phyloP scores from a whole-genome alignment of 2,113 vertebrate species.

The Antennarius striatus region DNA sequence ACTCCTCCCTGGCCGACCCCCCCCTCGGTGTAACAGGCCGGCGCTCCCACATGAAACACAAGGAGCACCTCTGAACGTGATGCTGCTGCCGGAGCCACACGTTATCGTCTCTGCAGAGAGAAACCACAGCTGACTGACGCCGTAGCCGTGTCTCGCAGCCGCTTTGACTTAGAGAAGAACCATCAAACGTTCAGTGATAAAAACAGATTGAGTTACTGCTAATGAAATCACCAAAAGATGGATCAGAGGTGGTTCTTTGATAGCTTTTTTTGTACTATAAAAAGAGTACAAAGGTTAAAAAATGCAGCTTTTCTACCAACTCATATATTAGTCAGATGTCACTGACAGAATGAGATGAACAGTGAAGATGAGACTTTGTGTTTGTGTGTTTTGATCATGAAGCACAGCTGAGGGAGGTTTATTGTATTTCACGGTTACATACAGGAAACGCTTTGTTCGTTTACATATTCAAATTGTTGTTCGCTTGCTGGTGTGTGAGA shows the following conservation, averaged over 20 bases:
- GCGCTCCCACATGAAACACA: conserved; percentile 17
- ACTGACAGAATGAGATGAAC: not conserved
- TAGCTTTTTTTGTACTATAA: too few relatives aligned
- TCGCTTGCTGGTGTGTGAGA: conserved; percentile 20
- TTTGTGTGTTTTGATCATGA: conserved; percentile 27
- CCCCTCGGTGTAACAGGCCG: not conserved
- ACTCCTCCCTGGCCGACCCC: not conserved
- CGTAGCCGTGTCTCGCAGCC: conserved; percentile 17
- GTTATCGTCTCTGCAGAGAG: conserved; percentile 25
- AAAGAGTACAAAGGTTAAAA: too few relatives aligned
- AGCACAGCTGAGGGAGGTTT: not conserved
- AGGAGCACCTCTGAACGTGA: not conserved
- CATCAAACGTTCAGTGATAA: conserved; percentile 37
- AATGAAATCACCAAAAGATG: conserved; percentile 19
- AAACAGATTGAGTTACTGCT: conserved; percentile 41
- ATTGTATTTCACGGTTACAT: conserved; percentile 18
- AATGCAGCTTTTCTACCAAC: not conserved
- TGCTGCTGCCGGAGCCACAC: conserved; percentile 11
- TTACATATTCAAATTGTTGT: conserved; percentile 35
- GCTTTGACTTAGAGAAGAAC: conserved; percentile 20
- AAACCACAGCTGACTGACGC: conserved; percentile 3
- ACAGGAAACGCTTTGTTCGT: conserved; percentile 22
- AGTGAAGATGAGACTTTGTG: not conserved
- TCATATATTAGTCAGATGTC: too few relatives aligned
- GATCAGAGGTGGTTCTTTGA: too few relatives aligned